phyloP scores from a whole-genome alignment of 2,797 vertebrate species.

The Selene dorsalis region DNA sequence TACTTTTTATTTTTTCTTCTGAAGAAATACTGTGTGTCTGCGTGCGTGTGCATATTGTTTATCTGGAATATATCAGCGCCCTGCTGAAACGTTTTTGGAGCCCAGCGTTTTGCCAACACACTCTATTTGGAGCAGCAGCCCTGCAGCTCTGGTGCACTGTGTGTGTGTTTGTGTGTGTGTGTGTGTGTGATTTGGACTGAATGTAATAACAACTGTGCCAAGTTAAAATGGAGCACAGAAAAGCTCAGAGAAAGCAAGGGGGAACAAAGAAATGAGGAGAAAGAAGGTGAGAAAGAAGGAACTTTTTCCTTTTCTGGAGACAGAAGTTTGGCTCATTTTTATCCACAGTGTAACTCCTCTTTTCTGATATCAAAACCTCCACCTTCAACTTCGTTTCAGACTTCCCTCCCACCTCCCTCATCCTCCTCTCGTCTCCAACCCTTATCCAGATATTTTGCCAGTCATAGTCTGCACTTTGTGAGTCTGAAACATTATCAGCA shows the following conservation, averaged over 20 bases:
- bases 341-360: slow-evolving; percentile 4
- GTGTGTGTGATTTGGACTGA: slow-evolving; percentile 50
- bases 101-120: slow-evolving; percentile 49
- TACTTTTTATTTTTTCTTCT: neutral
- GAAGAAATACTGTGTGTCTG: slow-evolving; percentile 8
- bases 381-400: slow-evolving; percentile 7
- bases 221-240: slow-evolving; percentile 43
- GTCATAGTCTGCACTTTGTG: slow-evolving; percentile 7
- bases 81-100: slow-evolving; percentile 40
- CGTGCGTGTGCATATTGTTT: slow-evolving; percentile 38
- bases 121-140: slow-evolving; percentile 44
- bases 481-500: slow-evolving; percentile 14
- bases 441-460: slow-evolving; percentile 20
- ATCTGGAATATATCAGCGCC: slow-evolving; percentile 66
- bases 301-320: slow-evolving; percentile 62
- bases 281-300: slow-evolving; percentile 14
- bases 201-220: slow-evolving; percentile 53
- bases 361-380: slow-evolving; percentile 18
- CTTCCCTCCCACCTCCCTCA: neutral
- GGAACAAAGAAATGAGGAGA: slow-evolving; percentile 6
- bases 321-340: slow-evolving; percentile 36
- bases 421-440: neutral
- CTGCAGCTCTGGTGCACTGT: slow-evolving; percentile 38
- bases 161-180: slow-evolving; percentile 11
- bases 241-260: slow-evolving; percentile 37